Evolutionary conservation across 2,113 vertebrate genomes (phyloP).

Genomic region (Rhombomys opimus): DNA sequence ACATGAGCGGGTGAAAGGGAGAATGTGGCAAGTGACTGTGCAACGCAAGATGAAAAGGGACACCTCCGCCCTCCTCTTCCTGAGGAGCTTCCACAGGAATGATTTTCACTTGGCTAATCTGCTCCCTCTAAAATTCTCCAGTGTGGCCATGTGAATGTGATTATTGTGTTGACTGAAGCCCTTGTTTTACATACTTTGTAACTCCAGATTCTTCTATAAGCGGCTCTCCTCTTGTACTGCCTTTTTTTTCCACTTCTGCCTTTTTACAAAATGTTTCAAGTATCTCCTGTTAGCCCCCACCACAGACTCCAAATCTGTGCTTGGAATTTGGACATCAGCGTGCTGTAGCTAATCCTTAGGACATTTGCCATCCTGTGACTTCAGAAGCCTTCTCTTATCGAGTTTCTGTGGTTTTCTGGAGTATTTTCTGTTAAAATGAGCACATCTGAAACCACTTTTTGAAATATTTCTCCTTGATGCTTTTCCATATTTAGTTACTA

Average conservation of each 20-base stretch:
- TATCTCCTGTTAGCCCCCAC: slow-evolving; percentile 70
- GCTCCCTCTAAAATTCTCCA: background rate
- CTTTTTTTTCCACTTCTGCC: slow-evolving; percentile 51
- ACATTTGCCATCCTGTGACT: slow-evolving; percentile 51
- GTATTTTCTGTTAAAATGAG: slow-evolving; percentile 67
- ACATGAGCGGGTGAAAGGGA: background rate
- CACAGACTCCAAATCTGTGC: slow-evolving; percentile 67
- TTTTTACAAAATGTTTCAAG: slow-evolving; percentile 68
- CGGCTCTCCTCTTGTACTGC: background rate
- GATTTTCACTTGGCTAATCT: background rate
- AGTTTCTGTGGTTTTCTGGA: slow-evolving; percentile 71
- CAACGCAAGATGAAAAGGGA: background rate
- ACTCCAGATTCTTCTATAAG: background rate
- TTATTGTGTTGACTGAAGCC: slow-evolving; percentile 27
- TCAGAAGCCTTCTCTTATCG: slow-evolving; percentile 59
- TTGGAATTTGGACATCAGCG: slow-evolving; percentile 74
- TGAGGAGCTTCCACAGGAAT: background rate
- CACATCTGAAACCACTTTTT: slow-evolving; percentile 74
- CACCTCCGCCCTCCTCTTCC: background rate
- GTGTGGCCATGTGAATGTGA: background rate
- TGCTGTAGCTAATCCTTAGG: slow-evolving; percentile 69
- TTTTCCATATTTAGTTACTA: slow-evolving; percentile 62
- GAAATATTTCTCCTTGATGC: slow-evolving; percentile 31
- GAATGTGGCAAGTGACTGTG: background rate
- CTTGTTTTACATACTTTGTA: slow-evolving; percentile 18